Conservation (phyloP, 2,888 invertebrate genomes). For the Rhopalosiphum nymphaeae region DNA sequence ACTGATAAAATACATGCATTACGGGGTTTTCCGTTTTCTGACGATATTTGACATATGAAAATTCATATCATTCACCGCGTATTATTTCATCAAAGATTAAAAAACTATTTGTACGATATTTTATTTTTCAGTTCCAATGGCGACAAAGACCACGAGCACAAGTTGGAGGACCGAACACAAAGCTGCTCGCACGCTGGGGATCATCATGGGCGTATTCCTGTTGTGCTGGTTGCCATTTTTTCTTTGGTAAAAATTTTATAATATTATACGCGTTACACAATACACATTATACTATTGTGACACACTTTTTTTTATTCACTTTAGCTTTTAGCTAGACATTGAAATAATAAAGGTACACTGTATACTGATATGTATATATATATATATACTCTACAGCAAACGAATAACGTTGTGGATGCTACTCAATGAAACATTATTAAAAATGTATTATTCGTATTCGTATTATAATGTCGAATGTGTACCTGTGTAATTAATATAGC, state of each 20-base stretch:
- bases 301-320: not conserved
- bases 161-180: conserved; percentile 92
- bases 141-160: conserved; percentile 74
- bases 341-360: not conserved
- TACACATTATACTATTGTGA: too few relatives aligned
- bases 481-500: not conserved
- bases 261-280: not conserved
- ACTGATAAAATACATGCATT: not conserved
- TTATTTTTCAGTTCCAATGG: conserved; percentile 67
- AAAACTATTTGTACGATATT: not conserved
- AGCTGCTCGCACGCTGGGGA: conserved; percentile 94
- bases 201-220: conserved; percentile 94
- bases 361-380: not conserved
- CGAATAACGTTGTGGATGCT: not conserved
- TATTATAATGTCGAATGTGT: too few relatives aligned
- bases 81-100: not conserved
- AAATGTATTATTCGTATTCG: not conserved
- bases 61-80: not conserved
- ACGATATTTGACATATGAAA: not conserved
- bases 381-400: not conserved
- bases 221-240: conserved; percentile 97
- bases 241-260: conserved; percentile 81
- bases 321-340: not conserved
- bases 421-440: not conserved
- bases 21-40: not conserved